These are phyloP conservation scores for Catostomus latipinnis DNA, from an alignment of 2,797 vertebrate genomes.

Conservation along the genomic window DNA sequence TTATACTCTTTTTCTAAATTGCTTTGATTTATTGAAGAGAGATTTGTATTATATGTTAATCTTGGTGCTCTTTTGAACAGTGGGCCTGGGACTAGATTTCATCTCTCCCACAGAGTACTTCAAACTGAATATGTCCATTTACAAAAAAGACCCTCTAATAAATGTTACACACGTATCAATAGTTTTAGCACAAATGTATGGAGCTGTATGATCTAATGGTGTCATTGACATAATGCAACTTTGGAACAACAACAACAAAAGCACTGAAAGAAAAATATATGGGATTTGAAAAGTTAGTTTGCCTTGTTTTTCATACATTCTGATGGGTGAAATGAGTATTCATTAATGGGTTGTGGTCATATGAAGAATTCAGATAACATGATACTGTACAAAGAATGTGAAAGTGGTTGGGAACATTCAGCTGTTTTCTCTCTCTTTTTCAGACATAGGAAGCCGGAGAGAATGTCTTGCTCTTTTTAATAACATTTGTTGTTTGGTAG, in stretches of 20 bases:
- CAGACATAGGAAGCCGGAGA: constrained; percentile 1
- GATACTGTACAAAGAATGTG: constrained; percentile 16
- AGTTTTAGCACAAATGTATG: neutral
- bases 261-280: neutral
- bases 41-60: neutral
- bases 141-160: neutral
- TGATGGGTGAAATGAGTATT: neutral
- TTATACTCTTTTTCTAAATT: neutral
- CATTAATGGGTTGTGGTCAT: neutral
- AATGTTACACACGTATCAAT: neutral
- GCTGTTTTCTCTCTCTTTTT: neutral
- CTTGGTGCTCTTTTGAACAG: neutral
- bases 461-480: neutral
- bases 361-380: neutral
- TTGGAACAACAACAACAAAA: neutral
- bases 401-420: neutral
- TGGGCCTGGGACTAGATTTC: neutral
- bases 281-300: neutral
- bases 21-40: neutral
- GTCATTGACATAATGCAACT: neutral
- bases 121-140: neutral
- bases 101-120: neutral
- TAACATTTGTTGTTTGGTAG: neutral
- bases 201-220: neutral
- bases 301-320: neutral